Conservation (phyloP, 2,888 invertebrate genomes). For the Drosophila robusta region DNA sequence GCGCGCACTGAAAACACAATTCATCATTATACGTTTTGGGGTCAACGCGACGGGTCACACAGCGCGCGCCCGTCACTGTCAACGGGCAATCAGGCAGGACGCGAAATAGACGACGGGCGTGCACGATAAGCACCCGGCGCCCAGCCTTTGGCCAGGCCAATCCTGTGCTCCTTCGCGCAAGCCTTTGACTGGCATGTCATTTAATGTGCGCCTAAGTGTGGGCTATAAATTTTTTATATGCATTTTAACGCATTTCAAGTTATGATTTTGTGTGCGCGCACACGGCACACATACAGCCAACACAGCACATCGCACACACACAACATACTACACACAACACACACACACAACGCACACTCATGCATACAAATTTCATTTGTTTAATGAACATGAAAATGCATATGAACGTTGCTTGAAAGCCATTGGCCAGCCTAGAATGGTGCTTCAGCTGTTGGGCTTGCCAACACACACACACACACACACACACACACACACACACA, state of each 20-base stretch:
- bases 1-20: constrained; percentile 42
- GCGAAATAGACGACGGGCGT: constrained; percentile 30
- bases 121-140: constrained; percentile 29
- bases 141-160: background rate
- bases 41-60: constrained; percentile 49
- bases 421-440: constrained; percentile 26
- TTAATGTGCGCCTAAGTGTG: constrained; percentile 77
- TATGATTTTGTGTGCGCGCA: constrained; percentile 64
- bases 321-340: no score
- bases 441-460: constrained; percentile 6
- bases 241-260: constrained; percentile 77
- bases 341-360: constrained; percentile 11
- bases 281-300: background rate
- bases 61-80: constrained; percentile 27
- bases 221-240: constrained; percentile 77
- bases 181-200: constrained; percentile 74
- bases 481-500: no score
- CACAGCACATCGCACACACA: constrained; percentile 15
- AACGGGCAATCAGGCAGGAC: constrained; percentile 25
- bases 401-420: constrained; percentile 8
- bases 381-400: constrained; percentile 60
- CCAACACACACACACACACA: background rate
- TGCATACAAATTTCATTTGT: constrained; percentile 57
- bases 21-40: constrained; percentile 70
- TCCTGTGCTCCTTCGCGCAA: constrained; percentile 30